Conservation (phyloP, 2,888 invertebrate genomes). For the Andrena camellia region DNA sequence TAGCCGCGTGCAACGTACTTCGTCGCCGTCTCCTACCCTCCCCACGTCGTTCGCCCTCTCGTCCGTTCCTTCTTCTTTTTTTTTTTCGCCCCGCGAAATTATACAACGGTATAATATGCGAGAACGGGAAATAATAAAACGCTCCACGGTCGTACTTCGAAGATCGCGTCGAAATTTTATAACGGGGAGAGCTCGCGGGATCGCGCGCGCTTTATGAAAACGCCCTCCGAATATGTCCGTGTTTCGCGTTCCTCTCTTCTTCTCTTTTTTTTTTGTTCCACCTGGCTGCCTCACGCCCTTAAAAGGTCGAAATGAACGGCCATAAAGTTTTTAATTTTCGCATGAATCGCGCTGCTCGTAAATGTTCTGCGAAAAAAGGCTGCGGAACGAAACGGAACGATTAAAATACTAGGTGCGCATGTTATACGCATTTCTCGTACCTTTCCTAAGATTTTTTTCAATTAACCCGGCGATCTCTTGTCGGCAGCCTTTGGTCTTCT, state of each 20-base stretch:
- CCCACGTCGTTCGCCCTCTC: background rate
- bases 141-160: constrained; percentile 50
- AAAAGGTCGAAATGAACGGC: constrained; percentile 37
- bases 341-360: constrained; percentile 31
- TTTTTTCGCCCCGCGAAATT: constrained; percentile 65
- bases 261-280: constrained; percentile 12
- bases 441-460: background rate
- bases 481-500: background rate
- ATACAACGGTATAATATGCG: constrained; percentile 63
- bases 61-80: background rate
- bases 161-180: constrained; percentile 65
- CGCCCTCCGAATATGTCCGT: constrained; percentile 40
- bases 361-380: constrained; percentile 9
- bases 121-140: constrained; percentile 65
- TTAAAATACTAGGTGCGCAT: constrained; percentile 27
- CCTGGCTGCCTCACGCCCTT: background rate
- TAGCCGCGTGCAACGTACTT: constrained; percentile 56
- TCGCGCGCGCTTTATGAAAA: constrained; percentile 43
- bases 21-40: constrained; percentile 8
- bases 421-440: background rate
- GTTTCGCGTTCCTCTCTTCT: constrained; percentile 17
- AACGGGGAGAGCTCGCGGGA: constrained; percentile 26
- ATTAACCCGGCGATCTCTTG: constrained; percentile 6
- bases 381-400: background rate
- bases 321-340: constrained; percentile 53